Evolutionary conservation across 2,797 vertebrate species (phyloP).

Genomic region (Tapirus indicus): DNA sequence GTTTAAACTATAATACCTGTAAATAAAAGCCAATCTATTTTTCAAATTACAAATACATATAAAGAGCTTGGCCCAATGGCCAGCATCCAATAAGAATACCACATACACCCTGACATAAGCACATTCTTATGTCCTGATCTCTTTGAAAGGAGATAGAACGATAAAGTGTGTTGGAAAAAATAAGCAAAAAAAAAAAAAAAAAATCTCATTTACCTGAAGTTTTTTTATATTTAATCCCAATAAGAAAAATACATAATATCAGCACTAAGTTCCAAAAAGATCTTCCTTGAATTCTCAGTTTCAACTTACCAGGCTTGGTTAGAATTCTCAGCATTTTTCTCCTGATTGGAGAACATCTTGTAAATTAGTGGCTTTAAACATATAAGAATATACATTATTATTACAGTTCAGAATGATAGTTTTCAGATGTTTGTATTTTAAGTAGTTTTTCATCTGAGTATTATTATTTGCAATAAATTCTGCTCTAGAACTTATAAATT

Average conservation of each 20-base stretch:
- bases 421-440: constrained; percentile 52
- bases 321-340: constrained; percentile 41
- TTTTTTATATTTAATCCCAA: constrained; percentile 28
- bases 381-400: not conserved
- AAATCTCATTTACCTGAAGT: not conserved
- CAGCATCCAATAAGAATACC: not conserved
- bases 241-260: constrained; percentile 23
- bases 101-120: not conserved
- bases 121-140: not conserved
- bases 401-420: not conserved
- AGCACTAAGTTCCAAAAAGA: constrained; percentile 42
- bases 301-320: not conserved
- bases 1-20: constrained; percentile 10
- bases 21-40: constrained; percentile 29
- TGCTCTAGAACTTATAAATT: constrained; percentile 29
- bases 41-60: constrained; percentile 49
- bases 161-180: not conserved
- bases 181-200: constrained; percentile 13
- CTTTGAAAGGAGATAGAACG: not conserved
- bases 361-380: not conserved
- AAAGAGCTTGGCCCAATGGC: not conserved
- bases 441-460: not conserved
- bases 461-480: not conserved
- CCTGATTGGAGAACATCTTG: constrained; percentile 19
- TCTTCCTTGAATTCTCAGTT: constrained; percentile 36